phyloP scores from a whole-genome alignment of 1,140 invertebrate genomes.

The Ganaspis sp. region DNA sequence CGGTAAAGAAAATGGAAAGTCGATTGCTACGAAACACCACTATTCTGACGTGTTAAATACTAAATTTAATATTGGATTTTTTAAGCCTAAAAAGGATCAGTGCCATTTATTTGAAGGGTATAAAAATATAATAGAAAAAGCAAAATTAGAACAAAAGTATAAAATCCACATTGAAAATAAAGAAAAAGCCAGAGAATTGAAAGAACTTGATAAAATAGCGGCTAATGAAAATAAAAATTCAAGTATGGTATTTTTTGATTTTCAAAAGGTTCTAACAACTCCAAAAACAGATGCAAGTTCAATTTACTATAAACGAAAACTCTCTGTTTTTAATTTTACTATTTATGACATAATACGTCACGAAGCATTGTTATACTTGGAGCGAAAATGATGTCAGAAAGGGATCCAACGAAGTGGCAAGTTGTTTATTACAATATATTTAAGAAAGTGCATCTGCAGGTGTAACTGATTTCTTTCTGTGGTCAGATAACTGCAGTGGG shows the following conservation, averaged over 20 bases:
- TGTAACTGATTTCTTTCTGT: constrained; percentile 22
- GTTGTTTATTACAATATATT: constrained; percentile 20
- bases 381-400: constrained; percentile 37
- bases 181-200: constrained; percentile 3
- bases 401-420: too few species aligned
- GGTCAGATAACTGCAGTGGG: constrained; percentile 36
- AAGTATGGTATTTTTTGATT: background rate
- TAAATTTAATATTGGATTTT: too few species aligned
- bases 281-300: background rate
- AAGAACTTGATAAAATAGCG: background rate
- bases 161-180: background rate
- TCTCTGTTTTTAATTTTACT: constrained; percentile 30
- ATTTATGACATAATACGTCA: constrained; percentile 28
- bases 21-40: background rate
- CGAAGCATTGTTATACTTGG: constrained; percentile 30
- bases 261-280: constrained; percentile 19
- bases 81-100: constrained; percentile 27
- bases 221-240: background rate
- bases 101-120: constrained; percentile 2
- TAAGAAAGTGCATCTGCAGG: constrained; percentile 12
- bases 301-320: background rate
- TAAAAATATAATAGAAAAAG: background rate
- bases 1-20: background rate
- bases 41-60: constrained; percentile 19
- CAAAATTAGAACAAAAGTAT: background rate